phyloP scores from a whole-genome alignment of 2,888 invertebrate genomes.

The Pollenia labialis region DNA sequence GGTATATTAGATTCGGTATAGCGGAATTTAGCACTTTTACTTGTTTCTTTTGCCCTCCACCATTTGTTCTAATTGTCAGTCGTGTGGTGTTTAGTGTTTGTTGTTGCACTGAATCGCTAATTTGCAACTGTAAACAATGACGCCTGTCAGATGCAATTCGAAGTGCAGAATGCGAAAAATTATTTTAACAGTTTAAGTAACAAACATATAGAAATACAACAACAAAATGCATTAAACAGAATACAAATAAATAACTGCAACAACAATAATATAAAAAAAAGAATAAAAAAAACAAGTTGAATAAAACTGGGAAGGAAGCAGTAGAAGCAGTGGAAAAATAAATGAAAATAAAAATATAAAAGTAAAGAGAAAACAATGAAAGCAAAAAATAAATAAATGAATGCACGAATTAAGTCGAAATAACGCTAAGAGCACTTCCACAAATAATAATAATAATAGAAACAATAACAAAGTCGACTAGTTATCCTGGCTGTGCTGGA shows the following conservation, averaged over 20 bases:
- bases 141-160: slow-evolving; percentile 68
- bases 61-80: slow-evolving; percentile 9
- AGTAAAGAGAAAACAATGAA: slow-evolving; percentile 47
- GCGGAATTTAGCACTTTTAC: background rate
- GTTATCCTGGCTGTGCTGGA: slow-evolving; percentile 34
- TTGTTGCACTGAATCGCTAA: slow-evolving; percentile 61
- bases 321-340: slow-evolving; percentile 6
- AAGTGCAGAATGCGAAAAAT: slow-evolving; percentile 67
- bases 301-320: slow-evolving; percentile 50
- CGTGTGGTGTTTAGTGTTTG: slow-evolving; percentile 43
- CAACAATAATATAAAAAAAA: slow-evolving; percentile 22
- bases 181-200: slow-evolving; percentile 61
- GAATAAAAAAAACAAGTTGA: slow-evolving; percentile 43
- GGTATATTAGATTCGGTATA: no score
- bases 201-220: slow-evolving; percentile 34
- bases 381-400: slow-evolving; percentile 53
- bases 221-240: slow-evolving; percentile 44
- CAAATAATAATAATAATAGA: slow-evolving; percentile 60
- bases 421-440: slow-evolving; percentile 63
- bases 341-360: slow-evolving; percentile 51
- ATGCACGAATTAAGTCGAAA: slow-evolving; percentile 67
- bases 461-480: slow-evolving; percentile 52
- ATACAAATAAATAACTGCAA: slow-evolving; percentile 57
- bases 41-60: background rate
- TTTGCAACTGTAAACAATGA: slow-evolving; percentile 69